These are phyloP conservation scores for Atrichornis clamosus DNA, from an alignment of 2,113 vertebrate genomes.

Conservation along the genomic window DNA sequence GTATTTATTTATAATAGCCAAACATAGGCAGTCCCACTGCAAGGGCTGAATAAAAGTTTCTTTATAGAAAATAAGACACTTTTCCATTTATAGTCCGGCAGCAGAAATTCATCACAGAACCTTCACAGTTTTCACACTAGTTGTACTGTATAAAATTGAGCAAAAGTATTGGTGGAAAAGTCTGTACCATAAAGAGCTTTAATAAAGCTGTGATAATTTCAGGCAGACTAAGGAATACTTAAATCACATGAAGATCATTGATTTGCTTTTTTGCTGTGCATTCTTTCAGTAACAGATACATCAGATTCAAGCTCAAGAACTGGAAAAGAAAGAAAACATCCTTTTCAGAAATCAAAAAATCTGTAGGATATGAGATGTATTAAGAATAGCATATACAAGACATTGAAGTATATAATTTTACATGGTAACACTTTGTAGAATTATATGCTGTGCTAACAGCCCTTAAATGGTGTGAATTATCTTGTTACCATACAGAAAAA, in stretches of 20 bases:
- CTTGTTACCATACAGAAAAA: background rate
- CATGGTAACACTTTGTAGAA: background rate
- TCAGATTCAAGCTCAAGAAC: background rate
- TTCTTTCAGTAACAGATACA: background rate
- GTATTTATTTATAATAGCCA: background rate
- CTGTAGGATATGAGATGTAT: background rate
- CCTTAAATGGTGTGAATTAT: background rate
- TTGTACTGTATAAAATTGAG: background rate
- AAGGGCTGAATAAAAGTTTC: background rate
- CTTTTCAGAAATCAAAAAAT: background rate
- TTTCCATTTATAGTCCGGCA: background rate
- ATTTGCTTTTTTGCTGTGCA: background rate
- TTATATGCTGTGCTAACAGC: background rate
- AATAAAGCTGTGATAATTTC: background rate
- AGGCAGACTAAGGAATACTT: background rate
- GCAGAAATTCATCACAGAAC: background rate
- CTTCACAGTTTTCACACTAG: background rate
- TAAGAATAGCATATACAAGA: background rate
- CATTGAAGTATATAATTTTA: background rate
- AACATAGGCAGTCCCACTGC: background rate
- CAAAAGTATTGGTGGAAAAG: rapidly evolving
- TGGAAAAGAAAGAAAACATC: background rate
- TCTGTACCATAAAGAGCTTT: background rate
- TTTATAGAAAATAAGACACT: background rate
- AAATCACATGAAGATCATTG: background rate